phyloP scores from a whole-genome alignment of 1,140 invertebrate species.

The Uloborus diversus region DNA sequence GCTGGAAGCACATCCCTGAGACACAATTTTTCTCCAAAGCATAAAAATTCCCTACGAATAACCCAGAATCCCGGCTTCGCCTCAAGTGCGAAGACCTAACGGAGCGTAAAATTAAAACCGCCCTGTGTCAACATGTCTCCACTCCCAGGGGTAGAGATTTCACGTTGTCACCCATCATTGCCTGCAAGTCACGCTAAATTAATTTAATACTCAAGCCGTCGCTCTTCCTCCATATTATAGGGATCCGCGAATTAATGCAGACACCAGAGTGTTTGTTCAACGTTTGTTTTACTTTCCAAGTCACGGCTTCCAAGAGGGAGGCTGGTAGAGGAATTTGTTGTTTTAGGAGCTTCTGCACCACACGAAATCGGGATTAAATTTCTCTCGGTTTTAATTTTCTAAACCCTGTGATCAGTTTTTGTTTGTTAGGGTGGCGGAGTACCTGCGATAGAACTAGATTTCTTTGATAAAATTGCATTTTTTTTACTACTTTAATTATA shows the following conservation, averaged over 20 bases:
- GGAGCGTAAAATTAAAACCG: slow-evolving; percentile 51
- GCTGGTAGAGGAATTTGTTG: neutral
- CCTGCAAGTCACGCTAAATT: slow-evolving; percentile 36
- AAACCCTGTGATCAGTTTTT: too few relatives aligned
- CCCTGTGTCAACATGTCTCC: slow-evolving; percentile 51
- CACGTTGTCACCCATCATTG: slow-evolving; percentile 22
- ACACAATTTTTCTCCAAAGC: too few relatives aligned
- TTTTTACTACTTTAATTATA: too few relatives aligned
- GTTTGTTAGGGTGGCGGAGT: too few relatives aligned
- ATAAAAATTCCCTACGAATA: slow-evolving; percentile 33
- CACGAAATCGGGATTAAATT: neutral
- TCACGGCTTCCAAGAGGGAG: neutral
- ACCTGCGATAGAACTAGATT: too few relatives aligned
- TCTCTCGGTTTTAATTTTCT: neutral
- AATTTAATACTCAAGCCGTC: slow-evolving; percentile 44
- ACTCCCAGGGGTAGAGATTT: slow-evolving; percentile 28
- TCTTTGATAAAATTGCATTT: too few relatives aligned
- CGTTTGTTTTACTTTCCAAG: slow-evolving; percentile 8
- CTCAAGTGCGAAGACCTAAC: slow-evolving; percentile 51
- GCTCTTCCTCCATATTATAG: neutral
- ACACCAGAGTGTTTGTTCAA: slow-evolving; percentile 20
- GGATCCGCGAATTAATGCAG: slow-evolving; percentile 23
- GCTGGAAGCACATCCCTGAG: too few relatives aligned
- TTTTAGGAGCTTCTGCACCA: neutral
- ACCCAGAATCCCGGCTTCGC: neutral